Evolutionary conservation across 1,140 invertebrate species (phyloP).

Genomic region (Charaxes varanes): DNA sequence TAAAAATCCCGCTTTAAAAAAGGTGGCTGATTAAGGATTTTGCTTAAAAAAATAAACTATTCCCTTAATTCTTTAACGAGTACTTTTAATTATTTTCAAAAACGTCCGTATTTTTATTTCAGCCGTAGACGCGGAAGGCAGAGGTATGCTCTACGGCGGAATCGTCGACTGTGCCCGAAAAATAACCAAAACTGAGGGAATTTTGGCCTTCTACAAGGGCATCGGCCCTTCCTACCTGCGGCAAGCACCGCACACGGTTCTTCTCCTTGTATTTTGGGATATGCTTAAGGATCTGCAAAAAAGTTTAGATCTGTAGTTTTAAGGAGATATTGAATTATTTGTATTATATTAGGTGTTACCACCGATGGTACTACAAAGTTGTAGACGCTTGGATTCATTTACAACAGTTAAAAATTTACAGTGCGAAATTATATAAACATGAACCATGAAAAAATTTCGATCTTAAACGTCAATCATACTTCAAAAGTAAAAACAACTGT

Average conservation of each 20-base stretch:
- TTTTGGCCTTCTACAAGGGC: slow-evolving; percentile 91
- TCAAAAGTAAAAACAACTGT: too few species aligned
- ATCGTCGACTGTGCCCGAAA: slow-evolving; percentile 86
- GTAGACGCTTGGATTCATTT: too few species aligned
- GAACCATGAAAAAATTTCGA: too few species aligned
- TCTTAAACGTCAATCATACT: too few species aligned
- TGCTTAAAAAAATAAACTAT: too few species aligned
- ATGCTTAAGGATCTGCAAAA: slow-evolving; percentile 77
- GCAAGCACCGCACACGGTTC: slow-evolving; percentile 90
- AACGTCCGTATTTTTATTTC: slow-evolving; percentile 26
- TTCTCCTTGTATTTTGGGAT: slow-evolving; percentile 92
- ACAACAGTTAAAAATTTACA: too few species aligned
- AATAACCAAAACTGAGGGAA: slow-evolving; percentile 84
- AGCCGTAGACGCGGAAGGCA: slow-evolving; percentile 76
- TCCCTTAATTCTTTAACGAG: too few species aligned
- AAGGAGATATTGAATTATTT: background rate
- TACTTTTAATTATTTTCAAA: background rate
- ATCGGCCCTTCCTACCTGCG: slow-evolving; percentile 88
- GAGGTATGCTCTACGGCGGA: slow-evolving; percentile 83
- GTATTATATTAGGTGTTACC: too few species aligned
- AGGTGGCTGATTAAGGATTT: too few species aligned
- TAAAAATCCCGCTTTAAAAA: too few species aligned
- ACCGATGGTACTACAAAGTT: too few species aligned
- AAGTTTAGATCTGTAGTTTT: slow-evolving; percentile 15
- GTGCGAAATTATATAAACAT: too few species aligned